Conservation (phyloP, 1,140 invertebrate species). For the Anoplophora glabripennis region DNA sequence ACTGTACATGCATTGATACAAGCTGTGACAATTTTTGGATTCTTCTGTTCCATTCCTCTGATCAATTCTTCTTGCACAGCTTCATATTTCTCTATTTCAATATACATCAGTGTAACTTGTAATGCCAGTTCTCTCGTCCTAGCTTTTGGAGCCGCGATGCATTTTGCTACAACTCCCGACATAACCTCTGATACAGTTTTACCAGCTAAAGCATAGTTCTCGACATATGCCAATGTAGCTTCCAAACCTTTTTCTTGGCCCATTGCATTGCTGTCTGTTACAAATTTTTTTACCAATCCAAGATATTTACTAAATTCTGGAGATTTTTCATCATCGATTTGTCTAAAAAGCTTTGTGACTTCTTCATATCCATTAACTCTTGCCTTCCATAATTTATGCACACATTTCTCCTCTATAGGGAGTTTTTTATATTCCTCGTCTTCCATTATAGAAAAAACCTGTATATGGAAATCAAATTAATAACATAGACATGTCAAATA, state of each 20-base stretch:
- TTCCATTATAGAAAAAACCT: conserved; percentile 60
- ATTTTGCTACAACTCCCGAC: conserved; percentile 85
- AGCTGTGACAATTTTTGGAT: conserved; percentile 89
- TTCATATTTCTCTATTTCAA: conserved; percentile 96
- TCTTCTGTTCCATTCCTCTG: conserved; percentile 92
- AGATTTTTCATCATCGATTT: conserved; percentile 87
- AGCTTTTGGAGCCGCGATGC: conserved; percentile 83
- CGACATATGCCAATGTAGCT: conserved; percentile 83
- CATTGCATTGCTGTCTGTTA: conserved; percentile 89
- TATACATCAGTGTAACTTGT: conserved; percentile 88
- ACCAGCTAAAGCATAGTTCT: conserved; percentile 81
- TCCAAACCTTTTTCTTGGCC: conserved; percentile 96
- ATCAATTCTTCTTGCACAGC: conserved; percentile 85
- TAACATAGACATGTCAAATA: not conserved
- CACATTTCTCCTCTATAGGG: conserved; percentile 84
- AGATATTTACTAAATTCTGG: conserved; percentile 90
- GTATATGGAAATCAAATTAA: not conserved
- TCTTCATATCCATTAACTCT: conserved; percentile 92
- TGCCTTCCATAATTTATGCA: conserved; percentile 95
- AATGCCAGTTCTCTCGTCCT: conserved; percentile 89
- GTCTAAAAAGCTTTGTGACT: conserved; percentile 81
- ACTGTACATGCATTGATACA: conserved; percentile 75
- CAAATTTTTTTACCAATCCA: conserved; percentile 93
- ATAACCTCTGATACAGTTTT: conserved; percentile 89
- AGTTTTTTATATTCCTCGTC: conserved; percentile 93